Evolutionary conservation across 2,113 vertebrate species (phyloP).

Genomic region (Fulica atra): DNA sequence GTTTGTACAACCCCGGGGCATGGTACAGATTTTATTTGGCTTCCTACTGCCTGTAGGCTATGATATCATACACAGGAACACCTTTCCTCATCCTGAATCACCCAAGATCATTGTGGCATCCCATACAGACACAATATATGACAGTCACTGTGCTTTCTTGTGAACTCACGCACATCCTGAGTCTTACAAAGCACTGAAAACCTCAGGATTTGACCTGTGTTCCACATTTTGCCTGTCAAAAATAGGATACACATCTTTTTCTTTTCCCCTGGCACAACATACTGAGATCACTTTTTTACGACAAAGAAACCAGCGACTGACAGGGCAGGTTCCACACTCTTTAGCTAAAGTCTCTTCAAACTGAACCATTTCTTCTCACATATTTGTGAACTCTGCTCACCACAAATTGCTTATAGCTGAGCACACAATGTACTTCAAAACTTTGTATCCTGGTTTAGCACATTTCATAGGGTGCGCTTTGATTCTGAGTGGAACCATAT

Average conservation of each 20-base stretch:
- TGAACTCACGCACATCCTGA: background rate
- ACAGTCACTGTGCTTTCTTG: background rate
- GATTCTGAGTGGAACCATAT: background rate
- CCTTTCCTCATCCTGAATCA: background rate
- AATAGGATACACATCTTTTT: background rate
- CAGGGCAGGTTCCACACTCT: background rate
- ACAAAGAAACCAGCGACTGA: conserved; percentile 1
- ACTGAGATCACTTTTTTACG: background rate
- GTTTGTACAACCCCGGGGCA: background rate
- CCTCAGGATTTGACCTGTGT: background rate
- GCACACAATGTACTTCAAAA: background rate
- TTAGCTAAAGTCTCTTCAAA: background rate
- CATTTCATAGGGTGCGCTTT: background rate
- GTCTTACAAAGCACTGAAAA: background rate
- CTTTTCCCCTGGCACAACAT: background rate
- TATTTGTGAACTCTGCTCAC: background rate
- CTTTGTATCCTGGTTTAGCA: background rate
- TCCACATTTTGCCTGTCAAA: background rate
- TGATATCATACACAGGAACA: background rate
- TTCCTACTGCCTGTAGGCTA: background rate
- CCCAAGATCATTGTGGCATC: background rate
- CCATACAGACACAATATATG: background rate
- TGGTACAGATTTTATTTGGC: background rate
- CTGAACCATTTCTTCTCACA: background rate
- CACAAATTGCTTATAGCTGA: background rate